Percentiles rank a stretch among this genome's conserved stretches.
phyloP scores from a whole-genome alignment of 2,797 vertebrate genomes.

The Oreochromis mossambicus region DNA sequence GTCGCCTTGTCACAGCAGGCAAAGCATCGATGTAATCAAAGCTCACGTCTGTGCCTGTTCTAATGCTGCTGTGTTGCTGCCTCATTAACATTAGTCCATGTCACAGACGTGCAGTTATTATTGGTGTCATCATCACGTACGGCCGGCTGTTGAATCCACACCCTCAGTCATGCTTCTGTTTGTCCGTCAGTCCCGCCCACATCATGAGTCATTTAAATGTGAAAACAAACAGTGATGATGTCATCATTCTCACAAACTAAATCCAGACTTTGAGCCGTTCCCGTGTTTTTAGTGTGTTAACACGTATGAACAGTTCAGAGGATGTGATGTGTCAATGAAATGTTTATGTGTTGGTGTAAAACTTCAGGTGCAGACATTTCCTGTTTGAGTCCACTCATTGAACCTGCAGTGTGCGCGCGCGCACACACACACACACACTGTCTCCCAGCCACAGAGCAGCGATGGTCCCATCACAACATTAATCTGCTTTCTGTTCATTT shows the following conservation, averaged over 20 bases:
- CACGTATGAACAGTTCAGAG: not conserved
- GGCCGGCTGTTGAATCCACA: not conserved
- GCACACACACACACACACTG: not conserved
- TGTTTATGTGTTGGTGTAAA: not conserved
- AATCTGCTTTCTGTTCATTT: not conserved
- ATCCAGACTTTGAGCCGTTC: not conserved
- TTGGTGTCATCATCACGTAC: not conserved
- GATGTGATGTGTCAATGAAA: not conserved
- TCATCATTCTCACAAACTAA: accelerated
- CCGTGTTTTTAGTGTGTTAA: not conserved
- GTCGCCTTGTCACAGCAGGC: not conserved
- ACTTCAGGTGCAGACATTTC: not conserved
- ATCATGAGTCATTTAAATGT: accelerated
- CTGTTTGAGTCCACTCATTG: not conserved
- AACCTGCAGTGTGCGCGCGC: accelerated
- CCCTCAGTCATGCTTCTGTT: not conserved
- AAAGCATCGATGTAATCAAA: not conserved
- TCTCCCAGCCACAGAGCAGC: constrained; percentile 8
- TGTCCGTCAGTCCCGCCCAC: not conserved
- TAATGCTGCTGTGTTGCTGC: not conserved
- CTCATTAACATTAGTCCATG: not conserved
- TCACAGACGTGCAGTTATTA: not conserved
- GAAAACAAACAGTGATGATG: not conserved
- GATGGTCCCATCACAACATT: not conserved
- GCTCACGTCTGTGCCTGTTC: not conserved